Percentiles rank a stretch among this genome's conserved stretches.
phyloP scores from a whole-genome alignment of 2,888 invertebrate species.

The Apeira syringaria region DNA sequence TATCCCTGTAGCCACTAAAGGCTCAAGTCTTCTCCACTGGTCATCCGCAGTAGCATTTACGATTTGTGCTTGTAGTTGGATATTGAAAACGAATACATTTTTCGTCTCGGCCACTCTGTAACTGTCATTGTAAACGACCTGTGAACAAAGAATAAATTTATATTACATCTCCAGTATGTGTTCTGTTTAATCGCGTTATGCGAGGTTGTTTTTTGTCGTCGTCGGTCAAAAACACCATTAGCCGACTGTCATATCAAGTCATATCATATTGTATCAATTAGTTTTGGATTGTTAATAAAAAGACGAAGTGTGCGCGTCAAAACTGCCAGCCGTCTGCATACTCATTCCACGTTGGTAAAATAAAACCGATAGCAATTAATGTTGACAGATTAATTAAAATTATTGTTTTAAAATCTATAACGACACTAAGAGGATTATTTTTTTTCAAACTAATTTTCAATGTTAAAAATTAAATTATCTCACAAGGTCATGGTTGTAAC shows the following conservation, averaged over 20 bases:
- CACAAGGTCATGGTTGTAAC: no score
- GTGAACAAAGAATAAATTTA: constrained; percentile 48
- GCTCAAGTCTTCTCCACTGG: constrained; percentile 27
- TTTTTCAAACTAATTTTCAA: no score
- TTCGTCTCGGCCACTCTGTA: constrained; percentile 55
- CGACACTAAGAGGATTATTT: no score
- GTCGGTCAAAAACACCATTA: constrained; percentile 31
- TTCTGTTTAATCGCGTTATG: constrained; percentile 18
- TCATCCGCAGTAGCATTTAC: constrained; percentile 39
- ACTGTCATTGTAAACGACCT: constrained; percentile 75
- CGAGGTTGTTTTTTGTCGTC: constrained; percentile 26
- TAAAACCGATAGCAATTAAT: no score
- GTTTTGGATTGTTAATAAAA: constrained; percentile 29
- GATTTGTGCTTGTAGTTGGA: constrained; percentile 75
- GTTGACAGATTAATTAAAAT: no score
- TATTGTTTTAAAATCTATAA: no score
- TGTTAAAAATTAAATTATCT: no score
- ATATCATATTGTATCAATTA: constrained; percentile 35
- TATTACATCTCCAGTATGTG: constrained; percentile 22
- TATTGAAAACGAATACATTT: constrained; percentile 60
- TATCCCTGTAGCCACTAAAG: constrained; percentile 38
- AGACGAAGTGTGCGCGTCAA: constrained; percentile 29
- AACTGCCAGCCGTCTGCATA: constrained; percentile 26
- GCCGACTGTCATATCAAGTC: constrained; percentile 39
- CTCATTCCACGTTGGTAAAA: constrained; percentile 4